Conservation (phyloP, 2,113 vertebrate genomes). For the Anoplopoma fimbria region DNA sequence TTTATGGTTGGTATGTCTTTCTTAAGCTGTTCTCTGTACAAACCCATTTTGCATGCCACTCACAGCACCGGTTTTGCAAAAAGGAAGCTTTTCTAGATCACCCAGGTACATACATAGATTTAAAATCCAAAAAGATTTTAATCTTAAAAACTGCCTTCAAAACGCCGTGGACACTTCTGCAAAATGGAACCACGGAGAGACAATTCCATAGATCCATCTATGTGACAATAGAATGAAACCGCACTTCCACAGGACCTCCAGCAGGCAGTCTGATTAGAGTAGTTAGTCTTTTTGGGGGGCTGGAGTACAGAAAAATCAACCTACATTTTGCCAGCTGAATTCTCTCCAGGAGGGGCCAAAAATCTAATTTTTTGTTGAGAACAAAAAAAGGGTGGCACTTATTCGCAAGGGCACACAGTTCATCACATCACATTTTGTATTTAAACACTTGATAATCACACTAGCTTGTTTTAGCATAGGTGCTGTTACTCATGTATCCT, state of each 20-base stretch:
- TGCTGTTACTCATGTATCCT: not conserved
- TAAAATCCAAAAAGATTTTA: not conserved
- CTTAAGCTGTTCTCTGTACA: too few relatives aligned
- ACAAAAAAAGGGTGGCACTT: not conserved
- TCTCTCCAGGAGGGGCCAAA: not conserved
- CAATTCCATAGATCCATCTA: not conserved
- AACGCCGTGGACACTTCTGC: not conserved
- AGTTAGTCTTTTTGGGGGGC: not conserved
- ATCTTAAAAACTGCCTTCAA: not conserved
- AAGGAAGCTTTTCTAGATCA: not conserved
- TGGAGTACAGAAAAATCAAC: not conserved
- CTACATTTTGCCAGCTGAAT: not conserved
- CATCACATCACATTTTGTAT: not conserved
- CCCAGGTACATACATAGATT: not conserved
- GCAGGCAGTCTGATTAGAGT: not conserved
- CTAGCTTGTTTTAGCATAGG: not conserved
- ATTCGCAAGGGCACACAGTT: not conserved
- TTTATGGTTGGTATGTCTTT: too few relatives aligned
- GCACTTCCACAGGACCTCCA: conserved; percentile 4
- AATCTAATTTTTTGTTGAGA: not conserved
- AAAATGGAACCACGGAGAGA: not conserved
- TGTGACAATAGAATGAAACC: not conserved
- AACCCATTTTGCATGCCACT: not conserved
- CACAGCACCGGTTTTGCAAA: not conserved
- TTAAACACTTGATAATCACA: not conserved